Percentiles rank a stretch among this genome's conserved stretches.
Evolutionary conservation across 2,888 invertebrate species (phyloP).

Genomic region (Athripsodes cinereus): DNA sequence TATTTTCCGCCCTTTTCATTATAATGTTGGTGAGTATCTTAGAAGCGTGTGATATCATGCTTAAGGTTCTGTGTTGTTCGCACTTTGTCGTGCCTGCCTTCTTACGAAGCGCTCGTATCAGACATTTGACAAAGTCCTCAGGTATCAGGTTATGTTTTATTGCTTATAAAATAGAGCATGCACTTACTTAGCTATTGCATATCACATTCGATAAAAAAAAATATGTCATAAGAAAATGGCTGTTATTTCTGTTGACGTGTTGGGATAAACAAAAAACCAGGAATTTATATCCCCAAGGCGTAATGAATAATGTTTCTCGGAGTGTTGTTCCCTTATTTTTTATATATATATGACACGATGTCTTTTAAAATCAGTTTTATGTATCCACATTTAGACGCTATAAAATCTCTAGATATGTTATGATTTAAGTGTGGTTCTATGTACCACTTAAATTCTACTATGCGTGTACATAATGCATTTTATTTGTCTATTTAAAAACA

Average conservation of each 20-base stretch:
- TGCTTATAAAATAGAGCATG: too few relatives aligned
- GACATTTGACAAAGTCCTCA: too few relatives aligned
- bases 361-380: background rate
- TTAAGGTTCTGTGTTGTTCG: too few relatives aligned
- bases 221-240: background rate
- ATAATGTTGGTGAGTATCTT: too few relatives aligned
- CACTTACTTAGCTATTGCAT: too few relatives aligned
- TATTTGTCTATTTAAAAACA: background rate
- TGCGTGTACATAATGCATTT: background rate
- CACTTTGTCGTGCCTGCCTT: too few relatives aligned
- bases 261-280: constrained; percentile 7
- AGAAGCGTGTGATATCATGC: too few relatives aligned
- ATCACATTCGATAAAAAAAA: too few relatives aligned
- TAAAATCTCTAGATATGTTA: background rate
- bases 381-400: background rate
- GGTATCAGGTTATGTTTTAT: too few relatives aligned
- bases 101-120: too few relatives aligned
- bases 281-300: constrained; percentile 7
- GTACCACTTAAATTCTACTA: constrained; percentile 2
- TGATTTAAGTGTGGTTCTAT: background rate
- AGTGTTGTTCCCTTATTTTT: background rate
- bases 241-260: background rate
- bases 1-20: too few relatives aligned
- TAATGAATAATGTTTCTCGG: background rate
- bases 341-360: background rate